Evolutionary conservation across 1,140 invertebrate genomes (phyloP).

Genomic region (Saxidomus purpurata): DNA sequence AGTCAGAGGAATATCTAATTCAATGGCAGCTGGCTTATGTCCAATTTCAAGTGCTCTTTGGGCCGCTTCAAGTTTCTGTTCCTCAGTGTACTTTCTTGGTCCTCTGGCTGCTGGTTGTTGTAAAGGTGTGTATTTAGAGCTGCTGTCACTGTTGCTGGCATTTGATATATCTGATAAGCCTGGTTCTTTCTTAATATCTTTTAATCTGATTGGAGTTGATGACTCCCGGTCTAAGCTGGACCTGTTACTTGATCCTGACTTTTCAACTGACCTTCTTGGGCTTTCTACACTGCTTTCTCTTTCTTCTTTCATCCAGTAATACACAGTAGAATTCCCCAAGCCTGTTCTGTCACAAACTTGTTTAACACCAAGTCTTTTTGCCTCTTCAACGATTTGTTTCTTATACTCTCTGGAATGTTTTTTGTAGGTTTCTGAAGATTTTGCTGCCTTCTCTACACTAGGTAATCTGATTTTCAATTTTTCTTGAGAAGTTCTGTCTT

Average conservation of each 20-base stretch:
- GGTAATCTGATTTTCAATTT: conserved; percentile 33
- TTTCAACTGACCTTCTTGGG: conserved; percentile 21
- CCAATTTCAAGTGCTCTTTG: conserved; percentile 51
- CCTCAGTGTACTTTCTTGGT: conserved; percentile 47
- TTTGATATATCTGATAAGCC: background rate
- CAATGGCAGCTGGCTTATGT: conserved; percentile 9
- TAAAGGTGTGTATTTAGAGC: background rate
- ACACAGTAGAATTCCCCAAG: conserved; percentile 45
- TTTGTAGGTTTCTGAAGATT: background rate
- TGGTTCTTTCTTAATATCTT: conserved; percentile 58
- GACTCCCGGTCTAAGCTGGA: conserved; percentile 13
- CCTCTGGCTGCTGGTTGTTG: background rate
- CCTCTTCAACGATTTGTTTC: conserved; percentile 29
- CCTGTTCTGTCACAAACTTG: conserved; percentile 21
- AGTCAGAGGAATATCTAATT: conserved; percentile 48
- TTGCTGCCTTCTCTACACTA: conserved; percentile 35
- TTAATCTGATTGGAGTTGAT: conserved; percentile 10
- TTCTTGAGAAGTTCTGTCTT: background rate
- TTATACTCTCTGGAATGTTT: conserved; percentile 27
- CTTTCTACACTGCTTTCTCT: conserved; percentile 40
- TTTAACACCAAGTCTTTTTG: conserved; percentile 30
- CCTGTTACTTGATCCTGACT: background rate
- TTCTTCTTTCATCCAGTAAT: conserved; percentile 54
- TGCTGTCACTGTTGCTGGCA: background rate
- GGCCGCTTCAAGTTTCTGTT: conserved; percentile 50